These are phyloP conservation scores for Amaurobius ferox DNA, from an alignment of 2,888 invertebrate species.

Conservation along the genomic window DNA sequence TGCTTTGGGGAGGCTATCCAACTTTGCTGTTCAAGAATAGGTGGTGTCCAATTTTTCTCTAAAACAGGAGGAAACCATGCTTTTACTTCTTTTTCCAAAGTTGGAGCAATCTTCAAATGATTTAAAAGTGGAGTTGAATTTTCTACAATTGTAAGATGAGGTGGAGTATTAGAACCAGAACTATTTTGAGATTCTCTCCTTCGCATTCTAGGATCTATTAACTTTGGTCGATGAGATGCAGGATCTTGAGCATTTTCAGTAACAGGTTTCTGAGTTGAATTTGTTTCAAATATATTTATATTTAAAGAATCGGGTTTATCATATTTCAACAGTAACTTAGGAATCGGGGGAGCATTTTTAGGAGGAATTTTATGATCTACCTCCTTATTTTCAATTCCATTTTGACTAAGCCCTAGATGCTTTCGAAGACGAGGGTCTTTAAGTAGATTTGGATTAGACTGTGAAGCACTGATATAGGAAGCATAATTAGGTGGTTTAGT, in stretches of 20 bases:
- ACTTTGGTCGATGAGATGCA: neutral
- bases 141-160: slow-evolving; percentile 53
- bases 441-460: slow-evolving; percentile 75
- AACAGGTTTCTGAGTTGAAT: slow-evolving; percentile 8
- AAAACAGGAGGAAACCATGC: slow-evolving; percentile 29
- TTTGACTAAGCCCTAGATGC: slow-evolving; percentile 22
- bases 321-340: slow-evolving; percentile 42
- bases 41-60: slow-evolving; percentile 29
- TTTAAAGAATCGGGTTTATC: neutral
- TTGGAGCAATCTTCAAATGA: slow-evolving; percentile 21
- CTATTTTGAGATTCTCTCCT: slow-evolving; percentile 44
- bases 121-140: slow-evolving; percentile 2
- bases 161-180: slow-evolving; percentile 51
- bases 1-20: neutral
- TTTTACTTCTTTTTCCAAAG: slow-evolving; percentile 29
- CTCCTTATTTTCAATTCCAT: slow-evolving; percentile 20
- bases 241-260: neutral
- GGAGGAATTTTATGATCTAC: neutral
- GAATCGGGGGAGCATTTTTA: slow-evolving; percentile 46
- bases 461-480: slow-evolving; percentile 56
- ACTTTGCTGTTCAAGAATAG: slow-evolving; percentile 18
- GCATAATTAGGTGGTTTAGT: slow-evolving; percentile 63
- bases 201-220: slow-evolving; percentile 14
- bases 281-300: slow-evolving; percentile 57
- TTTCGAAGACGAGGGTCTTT: slow-evolving; percentile 78